phyloP scores from a whole-genome alignment of 1,140 invertebrate genomes.

The Mamestra configurata region DNA sequence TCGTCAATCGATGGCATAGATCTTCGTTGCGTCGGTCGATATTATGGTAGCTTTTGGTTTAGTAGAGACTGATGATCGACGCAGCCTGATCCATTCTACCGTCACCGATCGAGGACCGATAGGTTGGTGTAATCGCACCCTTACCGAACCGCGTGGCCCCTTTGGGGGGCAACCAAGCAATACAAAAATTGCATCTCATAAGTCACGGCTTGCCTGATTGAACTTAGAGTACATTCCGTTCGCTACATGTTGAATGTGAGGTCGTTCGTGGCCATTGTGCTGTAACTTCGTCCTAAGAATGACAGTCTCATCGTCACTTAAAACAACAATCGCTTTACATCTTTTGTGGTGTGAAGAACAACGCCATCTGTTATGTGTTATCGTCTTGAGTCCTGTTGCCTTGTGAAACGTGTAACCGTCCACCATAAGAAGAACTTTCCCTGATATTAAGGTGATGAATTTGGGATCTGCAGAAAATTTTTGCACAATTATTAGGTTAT shows the following conservation, averaged over 20 bases:
- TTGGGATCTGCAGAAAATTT: background rate
- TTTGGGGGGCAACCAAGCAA: too few relatives aligned
- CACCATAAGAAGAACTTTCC: slow-evolving; percentile 56
- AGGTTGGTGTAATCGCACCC: too few relatives aligned
- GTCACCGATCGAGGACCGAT: too few relatives aligned
- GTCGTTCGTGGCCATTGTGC: slow-evolving; percentile 1
- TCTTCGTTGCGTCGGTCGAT: too few relatives aligned
- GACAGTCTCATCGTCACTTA: slow-evolving; percentile 3
- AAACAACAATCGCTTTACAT: slow-evolving; percentile 55
- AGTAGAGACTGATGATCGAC: too few relatives aligned
- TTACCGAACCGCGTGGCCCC: too few relatives aligned
- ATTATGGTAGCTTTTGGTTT: too few relatives aligned
- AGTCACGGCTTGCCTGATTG: too few relatives aligned
- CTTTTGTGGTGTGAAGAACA: slow-evolving; percentile 62
- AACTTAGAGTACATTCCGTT: background rate
- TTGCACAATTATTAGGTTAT: background rate
- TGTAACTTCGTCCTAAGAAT: background rate
- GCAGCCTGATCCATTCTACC: too few relatives aligned
- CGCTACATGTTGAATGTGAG: background rate
- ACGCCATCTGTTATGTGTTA: slow-evolving; percentile 53
- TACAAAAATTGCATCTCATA: too few relatives aligned
- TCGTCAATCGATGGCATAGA: too few relatives aligned
- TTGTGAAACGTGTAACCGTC: slow-evolving; percentile 66
- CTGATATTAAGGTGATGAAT: slow-evolving; percentile 45
- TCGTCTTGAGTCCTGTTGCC: background rate